Conservation (phyloP, 1,140 invertebrate genomes). For the Papilio aristodemus region DNA sequence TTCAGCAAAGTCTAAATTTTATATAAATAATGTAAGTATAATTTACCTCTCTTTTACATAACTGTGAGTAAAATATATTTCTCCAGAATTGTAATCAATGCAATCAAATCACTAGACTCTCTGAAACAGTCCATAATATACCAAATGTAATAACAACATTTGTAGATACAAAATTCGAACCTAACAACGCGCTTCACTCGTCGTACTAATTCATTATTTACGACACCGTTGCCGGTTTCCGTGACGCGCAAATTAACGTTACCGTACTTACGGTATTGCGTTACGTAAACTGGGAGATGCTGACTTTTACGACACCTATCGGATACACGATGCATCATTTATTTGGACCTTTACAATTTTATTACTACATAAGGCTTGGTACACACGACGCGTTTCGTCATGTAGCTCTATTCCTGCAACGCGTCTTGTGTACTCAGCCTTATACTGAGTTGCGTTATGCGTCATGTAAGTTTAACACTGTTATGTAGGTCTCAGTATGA, state of each 20-base stretch:
- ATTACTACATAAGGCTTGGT: not conserved
- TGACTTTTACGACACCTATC: constrained; percentile 24
- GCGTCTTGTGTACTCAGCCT: no score
- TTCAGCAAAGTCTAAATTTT: no score
- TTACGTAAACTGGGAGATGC: constrained; percentile 22
- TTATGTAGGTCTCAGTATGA: not conserved
- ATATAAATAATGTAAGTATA: no score
- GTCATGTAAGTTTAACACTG: no score
- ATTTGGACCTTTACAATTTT: constrained; percentile 13
- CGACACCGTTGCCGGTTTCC: not conserved
- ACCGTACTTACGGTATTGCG: constrained; percentile 13
- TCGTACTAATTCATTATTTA: constrained; percentile 21
- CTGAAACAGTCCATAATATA: not conserved
- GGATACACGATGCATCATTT: constrained; percentile 16
- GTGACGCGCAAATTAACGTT: constrained; percentile 24
- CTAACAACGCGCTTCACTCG: not conserved
- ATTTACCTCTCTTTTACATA: no score
- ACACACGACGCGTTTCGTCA: not conserved
- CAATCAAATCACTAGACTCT: not conserved
- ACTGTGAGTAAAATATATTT: no score
- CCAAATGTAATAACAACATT: no score
- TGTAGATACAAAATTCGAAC: constrained; percentile 14
- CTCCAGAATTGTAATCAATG: no score
- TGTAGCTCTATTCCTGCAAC: not conserved
- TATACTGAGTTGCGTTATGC: no score